Conservation (phyloP, 2,113 vertebrate species). For the Merops nubicus region DNA sequence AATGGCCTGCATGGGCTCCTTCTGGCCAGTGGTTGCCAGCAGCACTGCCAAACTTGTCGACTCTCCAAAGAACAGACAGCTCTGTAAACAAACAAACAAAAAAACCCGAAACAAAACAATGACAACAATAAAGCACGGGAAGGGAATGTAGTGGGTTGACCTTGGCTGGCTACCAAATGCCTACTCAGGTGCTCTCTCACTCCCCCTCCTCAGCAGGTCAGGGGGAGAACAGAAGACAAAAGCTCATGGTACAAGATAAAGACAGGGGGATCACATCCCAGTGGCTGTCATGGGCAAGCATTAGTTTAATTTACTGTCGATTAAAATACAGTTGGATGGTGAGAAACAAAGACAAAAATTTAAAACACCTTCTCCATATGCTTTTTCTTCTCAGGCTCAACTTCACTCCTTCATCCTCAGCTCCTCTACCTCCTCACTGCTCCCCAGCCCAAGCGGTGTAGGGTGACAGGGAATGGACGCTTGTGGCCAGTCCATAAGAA, state of each 20-base stretch:
- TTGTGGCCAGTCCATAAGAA: not conserved
- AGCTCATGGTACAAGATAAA: not conserved
- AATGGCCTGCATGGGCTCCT: not conserved
- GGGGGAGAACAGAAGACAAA: not conserved
- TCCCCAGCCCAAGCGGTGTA: not conserved
- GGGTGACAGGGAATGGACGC: not conserved
- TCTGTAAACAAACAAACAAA: not conserved
- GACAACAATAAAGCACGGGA: rapidly evolving
- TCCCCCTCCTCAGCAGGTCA: not conserved
- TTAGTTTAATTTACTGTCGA: not conserved
- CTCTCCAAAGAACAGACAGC: not conserved
- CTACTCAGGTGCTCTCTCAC: not conserved
- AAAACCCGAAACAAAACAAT: too few species aligned
- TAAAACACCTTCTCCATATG: not conserved
- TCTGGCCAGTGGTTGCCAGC: not conserved
- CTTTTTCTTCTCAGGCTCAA: not conserved
- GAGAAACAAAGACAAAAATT: not conserved
- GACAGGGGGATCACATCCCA: not conserved
- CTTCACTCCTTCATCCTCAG: not conserved
- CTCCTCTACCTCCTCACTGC: not conserved
- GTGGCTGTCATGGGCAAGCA: not conserved
- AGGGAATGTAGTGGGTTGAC: not conserved
- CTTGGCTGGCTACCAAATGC: not conserved
- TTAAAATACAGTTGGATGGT: not conserved
- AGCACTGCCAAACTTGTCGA: not conserved